These are phyloP conservation scores for Drosophila repleta DNA, from an alignment of 1,140 invertebrate genomes.

Conservation along the genomic window DNA sequence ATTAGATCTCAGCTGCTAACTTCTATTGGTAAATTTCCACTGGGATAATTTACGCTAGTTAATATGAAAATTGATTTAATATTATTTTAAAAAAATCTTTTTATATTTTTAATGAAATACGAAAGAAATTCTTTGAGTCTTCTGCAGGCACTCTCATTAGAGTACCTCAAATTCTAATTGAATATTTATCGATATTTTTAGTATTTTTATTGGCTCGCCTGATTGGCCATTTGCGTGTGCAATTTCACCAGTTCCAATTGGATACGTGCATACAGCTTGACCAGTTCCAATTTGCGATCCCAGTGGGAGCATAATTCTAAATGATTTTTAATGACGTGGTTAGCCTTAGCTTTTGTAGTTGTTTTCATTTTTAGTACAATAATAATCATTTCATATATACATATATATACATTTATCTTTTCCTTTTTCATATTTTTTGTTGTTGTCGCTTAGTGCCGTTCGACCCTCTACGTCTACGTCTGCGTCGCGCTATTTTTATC, in stretches of 20 bases:
- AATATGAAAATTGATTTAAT: too few species aligned
- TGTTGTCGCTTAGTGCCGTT: constrained; percentile 11
- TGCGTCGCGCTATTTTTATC: constrained; percentile 65
- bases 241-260: background rate
- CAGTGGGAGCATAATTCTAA: constrained; percentile 23
- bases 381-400: constrained; percentile 64
- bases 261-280: background rate
- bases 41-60: too few species aligned
- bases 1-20: background rate
- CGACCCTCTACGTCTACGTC: constrained; percentile 36
- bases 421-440: constrained; percentile 27
- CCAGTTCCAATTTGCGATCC: background rate
- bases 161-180: too few species aligned
- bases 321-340: constrained; percentile 51
- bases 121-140: too few species aligned
- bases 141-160: too few species aligned
- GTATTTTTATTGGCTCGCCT: background rate
- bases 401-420: constrained; percentile 58
- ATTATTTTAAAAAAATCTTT: too few species aligned
- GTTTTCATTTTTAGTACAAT: constrained; percentile 60
- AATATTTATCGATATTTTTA: background rate
- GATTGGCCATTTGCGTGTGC: background rate
- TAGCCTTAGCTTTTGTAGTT: constrained; percentile 40
- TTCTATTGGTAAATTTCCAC: too few species aligned
- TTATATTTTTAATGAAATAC: too few species aligned